These are phyloP conservation scores for Bufo bufo DNA, from an alignment of 2,113 vertebrate genomes.

Conservation along the genomic window DNA sequence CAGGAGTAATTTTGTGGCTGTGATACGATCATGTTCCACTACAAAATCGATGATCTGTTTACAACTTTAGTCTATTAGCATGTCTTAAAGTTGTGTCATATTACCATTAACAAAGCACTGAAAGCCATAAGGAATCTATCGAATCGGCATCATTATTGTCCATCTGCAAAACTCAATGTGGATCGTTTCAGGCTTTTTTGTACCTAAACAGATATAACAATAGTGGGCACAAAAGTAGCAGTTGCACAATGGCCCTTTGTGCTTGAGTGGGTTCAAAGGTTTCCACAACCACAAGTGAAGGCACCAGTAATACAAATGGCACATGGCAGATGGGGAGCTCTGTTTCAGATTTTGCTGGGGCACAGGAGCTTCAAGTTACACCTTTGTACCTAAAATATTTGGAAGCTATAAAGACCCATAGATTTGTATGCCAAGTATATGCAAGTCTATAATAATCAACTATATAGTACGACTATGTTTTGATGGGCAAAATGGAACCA, in stretches of 20 bases:
- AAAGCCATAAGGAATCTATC: neutral
- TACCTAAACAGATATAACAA: neutral
- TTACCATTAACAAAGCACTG: neutral
- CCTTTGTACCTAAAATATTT: too few species aligned
- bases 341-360: too few species aligned
- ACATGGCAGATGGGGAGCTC: too few species aligned
- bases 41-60: conserved; percentile 5
- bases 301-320: neutral
- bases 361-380: too few species aligned
- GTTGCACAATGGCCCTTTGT: neutral
- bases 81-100: neutral
- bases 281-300: neutral
- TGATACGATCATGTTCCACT: conserved; percentile 7
- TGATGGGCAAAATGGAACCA: too few species aligned
- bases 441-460: too few species aligned
- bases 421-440: too few species aligned
- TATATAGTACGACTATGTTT: too few species aligned
- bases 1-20: conserved; percentile 16
- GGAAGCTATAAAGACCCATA: too few species aligned
- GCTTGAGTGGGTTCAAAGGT: neutral
- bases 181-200: neutral
- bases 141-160: neutral
- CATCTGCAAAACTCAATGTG: neutral
- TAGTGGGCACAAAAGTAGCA: neutral
- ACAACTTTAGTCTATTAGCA: conserved; percentile 4